Percentiles rank a stretch among this genome's conserved stretches.
Evolutionary conservation across 2,113 vertebrate species (phyloP).

Genomic region (Dicerorhinus sumatrensis): DNA sequence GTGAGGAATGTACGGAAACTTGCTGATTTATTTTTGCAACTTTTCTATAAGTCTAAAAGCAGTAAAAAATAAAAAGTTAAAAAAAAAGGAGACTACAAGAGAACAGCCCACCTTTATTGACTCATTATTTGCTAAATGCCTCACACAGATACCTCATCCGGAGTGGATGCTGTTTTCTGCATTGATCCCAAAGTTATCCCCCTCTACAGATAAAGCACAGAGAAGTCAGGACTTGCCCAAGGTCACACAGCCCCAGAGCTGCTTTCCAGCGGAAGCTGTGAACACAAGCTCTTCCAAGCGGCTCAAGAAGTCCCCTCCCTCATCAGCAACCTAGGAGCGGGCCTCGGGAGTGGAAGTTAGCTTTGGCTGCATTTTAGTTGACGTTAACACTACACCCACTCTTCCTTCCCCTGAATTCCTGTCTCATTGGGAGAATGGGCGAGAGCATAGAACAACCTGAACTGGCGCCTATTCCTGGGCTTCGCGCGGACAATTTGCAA

Average conservation of each 20-base stretch:
- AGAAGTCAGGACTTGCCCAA: neutral
- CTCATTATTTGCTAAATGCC: neutral
- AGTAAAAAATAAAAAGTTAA: neutral
- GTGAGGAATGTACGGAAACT: neutral
- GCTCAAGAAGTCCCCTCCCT: neutral
- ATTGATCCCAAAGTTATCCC: neutral
- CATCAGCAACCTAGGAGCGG: neutral
- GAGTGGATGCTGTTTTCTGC: neutral
- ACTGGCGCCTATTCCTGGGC: neutral
- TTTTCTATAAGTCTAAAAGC: constrained; percentile 28
- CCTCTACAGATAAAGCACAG: neutral
- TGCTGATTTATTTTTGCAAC: neutral
- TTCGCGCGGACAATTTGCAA: neutral
- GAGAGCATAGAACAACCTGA: neutral
- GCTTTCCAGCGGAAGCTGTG: neutral
- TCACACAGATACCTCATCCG: neutral
- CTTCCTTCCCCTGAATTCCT: constrained; percentile 45
- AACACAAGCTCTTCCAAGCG: neutral
- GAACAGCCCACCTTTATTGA: neutral
- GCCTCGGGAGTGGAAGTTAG: neutral
- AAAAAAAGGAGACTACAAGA: neutral
- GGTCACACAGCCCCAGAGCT: neutral
- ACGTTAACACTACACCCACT: neutral
- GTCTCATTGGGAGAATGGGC: neutral
- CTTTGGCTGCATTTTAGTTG: neutral